Evolutionary conservation across 2,797 vertebrate species (phyloP).

Genomic region (Argyrosomus regius): DNA sequence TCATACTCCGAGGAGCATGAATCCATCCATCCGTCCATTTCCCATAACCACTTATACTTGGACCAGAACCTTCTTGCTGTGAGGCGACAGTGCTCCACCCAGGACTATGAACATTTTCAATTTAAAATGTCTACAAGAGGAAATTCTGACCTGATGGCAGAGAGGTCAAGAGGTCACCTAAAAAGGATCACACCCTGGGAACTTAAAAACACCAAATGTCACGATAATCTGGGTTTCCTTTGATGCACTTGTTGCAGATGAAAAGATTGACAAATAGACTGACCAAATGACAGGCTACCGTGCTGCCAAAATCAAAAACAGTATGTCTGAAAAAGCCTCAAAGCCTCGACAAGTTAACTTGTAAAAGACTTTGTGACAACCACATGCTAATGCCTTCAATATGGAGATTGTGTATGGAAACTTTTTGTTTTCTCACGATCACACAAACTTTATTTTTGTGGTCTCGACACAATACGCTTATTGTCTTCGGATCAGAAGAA

Average conservation of each 20-base stretch:
- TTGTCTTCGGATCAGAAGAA: constrained; percentile 24
- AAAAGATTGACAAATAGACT: not conserved
- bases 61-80: too few species aligned
- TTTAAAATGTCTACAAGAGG: not conserved
- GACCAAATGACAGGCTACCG: not conserved
- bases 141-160: not conserved
- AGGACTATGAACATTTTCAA: not conserved
- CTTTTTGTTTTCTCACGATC: constrained; percentile 28
- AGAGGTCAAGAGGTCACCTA: too few species aligned
- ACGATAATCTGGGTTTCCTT: not conserved
- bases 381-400: constrained; percentile 43
- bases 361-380: constrained; percentile 23
- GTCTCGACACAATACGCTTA: constrained; percentile 14
- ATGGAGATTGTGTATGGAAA: constrained; percentile 16
- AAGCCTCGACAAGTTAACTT: constrained; percentile 26
- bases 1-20: too few species aligned
- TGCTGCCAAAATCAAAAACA: constrained; percentile 17
- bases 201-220: not conserved
- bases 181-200: not conserved
- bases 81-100: too few species aligned
- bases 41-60: too few species aligned
- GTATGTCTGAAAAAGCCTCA: constrained; percentile 1
- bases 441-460: not conserved
- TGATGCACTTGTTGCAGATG: not conserved
- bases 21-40: too few species aligned